Base-by-base conservation (phyloP, 1,140 invertebrate species). In the Ceratina australensis region DNA sequence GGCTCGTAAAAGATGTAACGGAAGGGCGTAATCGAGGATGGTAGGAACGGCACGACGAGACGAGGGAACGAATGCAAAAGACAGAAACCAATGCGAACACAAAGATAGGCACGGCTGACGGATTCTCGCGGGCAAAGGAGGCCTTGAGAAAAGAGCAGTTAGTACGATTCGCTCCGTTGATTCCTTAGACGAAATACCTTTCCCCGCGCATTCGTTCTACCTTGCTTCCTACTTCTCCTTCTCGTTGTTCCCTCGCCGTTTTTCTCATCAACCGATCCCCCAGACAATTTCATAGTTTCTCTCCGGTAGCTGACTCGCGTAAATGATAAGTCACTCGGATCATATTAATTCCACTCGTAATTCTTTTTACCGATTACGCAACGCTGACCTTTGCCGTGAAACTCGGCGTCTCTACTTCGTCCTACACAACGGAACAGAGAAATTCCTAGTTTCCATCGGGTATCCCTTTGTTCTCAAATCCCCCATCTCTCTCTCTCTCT, bases 101-200 rank as follows among this genome's bases (percentile, higher is more conserved):
- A 76, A 83, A 84, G 81, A 84, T 80, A 80, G 63, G 72, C 64
- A 68, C 68, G 78, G 24, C 68, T 83, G 82, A 83, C 54, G 74
- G 69, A 83, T 60, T 72, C 69, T 69, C 56, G 81, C 67, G 65
- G 50, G 68, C 33, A 71, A 84, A 80, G 69, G 52, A 72, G 56
- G 33, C 42, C 59, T 18, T 67, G 65, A 65, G 72, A 77, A 84
- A 82, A 80, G 69, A 73, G 66, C 69, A 84, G 83, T 83, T 84
- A 83, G 65, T 74, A 78, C 57, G 68, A 77, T 74, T 77, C 64
- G 81, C 82, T 84, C 69, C 73, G 81, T 78, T 72, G 73, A 28
- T 78, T 80, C 56, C 68, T 84, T 33, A 73, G 81, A 84, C 69
- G 28, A 67, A 84, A 78, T 84, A 73, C 76, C 73, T 80, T 61